Evolutionary conservation across 2,113 vertebrate genomes (phyloP).

Genomic region (Tragelaphus imberbis): DNA sequence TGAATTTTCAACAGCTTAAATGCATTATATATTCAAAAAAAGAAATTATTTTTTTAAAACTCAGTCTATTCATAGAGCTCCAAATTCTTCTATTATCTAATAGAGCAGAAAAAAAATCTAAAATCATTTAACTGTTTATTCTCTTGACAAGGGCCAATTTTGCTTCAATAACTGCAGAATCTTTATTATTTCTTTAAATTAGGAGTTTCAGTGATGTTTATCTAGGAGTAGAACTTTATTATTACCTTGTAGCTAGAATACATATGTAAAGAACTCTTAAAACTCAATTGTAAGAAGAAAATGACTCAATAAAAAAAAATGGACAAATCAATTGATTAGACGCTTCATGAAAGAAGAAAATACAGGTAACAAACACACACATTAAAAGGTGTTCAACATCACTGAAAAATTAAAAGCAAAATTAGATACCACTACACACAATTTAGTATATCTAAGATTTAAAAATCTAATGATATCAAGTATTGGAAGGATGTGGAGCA

Average conservation of each 20-base stretch:
- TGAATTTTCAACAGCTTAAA: background rate
- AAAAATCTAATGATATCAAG: background rate
- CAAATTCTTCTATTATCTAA: background rate
- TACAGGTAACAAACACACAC: background rate
- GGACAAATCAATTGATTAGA: background rate
- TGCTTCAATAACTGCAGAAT: background rate
- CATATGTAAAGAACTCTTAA: background rate
- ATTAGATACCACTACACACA: background rate
- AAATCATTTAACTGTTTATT: background rate
- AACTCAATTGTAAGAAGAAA: background rate
- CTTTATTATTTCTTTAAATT: background rate
- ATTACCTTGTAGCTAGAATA: background rate
- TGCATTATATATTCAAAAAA: background rate
- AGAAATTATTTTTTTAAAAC: background rate
- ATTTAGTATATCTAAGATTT: background rate
- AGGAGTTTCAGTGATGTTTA: background rate
- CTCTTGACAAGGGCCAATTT: background rate
- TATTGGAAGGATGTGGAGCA: background rate
- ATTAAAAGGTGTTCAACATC: background rate
- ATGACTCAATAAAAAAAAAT: background rate
- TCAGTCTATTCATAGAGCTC: background rate
- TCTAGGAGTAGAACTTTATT: background rate
- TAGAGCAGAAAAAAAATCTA: background rate
- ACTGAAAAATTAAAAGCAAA: background rate
- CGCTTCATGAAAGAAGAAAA: background rate